These are phyloP conservation scores for Eristalis tenax DNA, from an alignment of 2,888 invertebrate genomes.

Conservation along the genomic window DNA sequence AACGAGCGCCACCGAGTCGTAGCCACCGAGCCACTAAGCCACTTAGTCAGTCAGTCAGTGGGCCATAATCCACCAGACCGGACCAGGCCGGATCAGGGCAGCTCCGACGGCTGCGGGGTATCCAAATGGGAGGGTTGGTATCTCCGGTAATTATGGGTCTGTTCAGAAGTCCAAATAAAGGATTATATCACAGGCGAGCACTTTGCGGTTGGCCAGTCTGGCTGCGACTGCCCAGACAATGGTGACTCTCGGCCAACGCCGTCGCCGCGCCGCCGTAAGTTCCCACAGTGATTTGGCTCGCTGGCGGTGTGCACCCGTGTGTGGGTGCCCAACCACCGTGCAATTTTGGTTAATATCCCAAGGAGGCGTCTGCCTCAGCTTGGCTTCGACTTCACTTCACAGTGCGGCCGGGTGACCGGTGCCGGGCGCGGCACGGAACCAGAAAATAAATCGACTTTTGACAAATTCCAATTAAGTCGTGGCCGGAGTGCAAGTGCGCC, in stretches of 20 bases:
- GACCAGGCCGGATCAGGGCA: constrained; percentile 21
- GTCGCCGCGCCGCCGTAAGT: constrained; percentile 27
- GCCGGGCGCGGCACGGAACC: neutral
- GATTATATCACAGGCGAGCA: constrained; percentile 48
- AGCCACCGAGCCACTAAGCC: constrained; percentile 7
- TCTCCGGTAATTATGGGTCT: constrained; percentile 53
- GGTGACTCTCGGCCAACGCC: constrained; percentile 17
- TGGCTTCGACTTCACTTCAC: neutral
- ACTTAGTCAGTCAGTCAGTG: constrained; percentile 59
- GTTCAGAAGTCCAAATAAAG: constrained; percentile 54
- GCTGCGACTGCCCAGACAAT: constrained; percentile 34
- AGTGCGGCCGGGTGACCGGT: no score
- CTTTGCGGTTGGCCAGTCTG: constrained; percentile 53
- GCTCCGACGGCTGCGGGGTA: neutral
- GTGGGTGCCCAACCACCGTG: constrained; percentile 62
- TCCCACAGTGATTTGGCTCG: constrained; percentile 60
- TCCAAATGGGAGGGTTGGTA: constrained; percentile 48
- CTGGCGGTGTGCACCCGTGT: neutral
- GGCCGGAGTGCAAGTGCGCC: constrained; percentile 46
- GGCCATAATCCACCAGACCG: constrained; percentile 44
- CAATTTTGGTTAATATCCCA: constrained; percentile 26
- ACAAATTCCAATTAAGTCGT: constrained; percentile 65
- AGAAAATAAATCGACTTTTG: constrained; percentile 64
- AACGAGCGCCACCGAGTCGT: constrained; percentile 30
- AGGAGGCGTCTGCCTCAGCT: constrained; percentile 22